Percentiles rank a stretch among this genome's conserved stretches.
Conservation (phyloP, 2,797 vertebrate species). For the Atherinosoma microstoma region DNA sequence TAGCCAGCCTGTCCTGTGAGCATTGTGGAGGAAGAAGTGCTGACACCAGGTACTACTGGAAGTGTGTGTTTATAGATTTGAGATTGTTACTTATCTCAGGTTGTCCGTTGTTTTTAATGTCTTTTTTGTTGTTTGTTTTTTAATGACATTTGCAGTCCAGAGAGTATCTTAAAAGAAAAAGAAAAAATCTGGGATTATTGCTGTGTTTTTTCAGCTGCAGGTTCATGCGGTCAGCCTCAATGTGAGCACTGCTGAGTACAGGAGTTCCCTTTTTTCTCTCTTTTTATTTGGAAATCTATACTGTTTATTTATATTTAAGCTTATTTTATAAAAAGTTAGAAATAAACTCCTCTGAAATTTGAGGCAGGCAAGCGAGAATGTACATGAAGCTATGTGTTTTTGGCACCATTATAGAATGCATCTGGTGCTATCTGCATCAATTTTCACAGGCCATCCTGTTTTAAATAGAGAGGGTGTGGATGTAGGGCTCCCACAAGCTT, state of each 20-base stretch:
- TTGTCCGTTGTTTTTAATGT: slow-evolving; percentile 20
- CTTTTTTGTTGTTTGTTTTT: not conserved
- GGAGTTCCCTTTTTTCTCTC: slow-evolving; percentile 35
- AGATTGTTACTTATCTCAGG: slow-evolving; percentile 20
- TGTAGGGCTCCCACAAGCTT: slow-evolving; percentile 35
- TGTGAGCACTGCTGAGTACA: slow-evolving; percentile 59
- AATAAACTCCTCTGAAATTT: slow-evolving; percentile 61
- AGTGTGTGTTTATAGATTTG: slow-evolving; percentile 17
- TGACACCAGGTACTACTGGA: slow-evolving; percentile 5
- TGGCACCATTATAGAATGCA: slow-evolving; percentile 43
- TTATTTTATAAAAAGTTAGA: slow-evolving; percentile 48
- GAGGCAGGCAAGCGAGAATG: slow-evolving; percentile 41
- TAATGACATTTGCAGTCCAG: slow-evolving; percentile 9
- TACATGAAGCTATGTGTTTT: slow-evolving; percentile 49
- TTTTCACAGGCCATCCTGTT: slow-evolving; percentile 46
- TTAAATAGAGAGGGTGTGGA: slow-evolving; percentile 64
- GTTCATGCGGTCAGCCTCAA: slow-evolving; percentile 49
- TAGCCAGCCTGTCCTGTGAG: slow-evolving; percentile 24
- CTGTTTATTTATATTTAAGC: slow-evolving; percentile 21
- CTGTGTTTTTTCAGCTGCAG: slow-evolving; percentile 18
- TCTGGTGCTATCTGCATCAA: slow-evolving; percentile 57
- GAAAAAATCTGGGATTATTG: not conserved
- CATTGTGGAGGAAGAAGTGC: not conserved
- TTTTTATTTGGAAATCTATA: slow-evolving; percentile 19
- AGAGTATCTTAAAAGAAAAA: slow-evolving; percentile 20